Base-by-base conservation (phyloP, 2,888 invertebrate genomes). In the Trachelus troglodyta region DNA sequence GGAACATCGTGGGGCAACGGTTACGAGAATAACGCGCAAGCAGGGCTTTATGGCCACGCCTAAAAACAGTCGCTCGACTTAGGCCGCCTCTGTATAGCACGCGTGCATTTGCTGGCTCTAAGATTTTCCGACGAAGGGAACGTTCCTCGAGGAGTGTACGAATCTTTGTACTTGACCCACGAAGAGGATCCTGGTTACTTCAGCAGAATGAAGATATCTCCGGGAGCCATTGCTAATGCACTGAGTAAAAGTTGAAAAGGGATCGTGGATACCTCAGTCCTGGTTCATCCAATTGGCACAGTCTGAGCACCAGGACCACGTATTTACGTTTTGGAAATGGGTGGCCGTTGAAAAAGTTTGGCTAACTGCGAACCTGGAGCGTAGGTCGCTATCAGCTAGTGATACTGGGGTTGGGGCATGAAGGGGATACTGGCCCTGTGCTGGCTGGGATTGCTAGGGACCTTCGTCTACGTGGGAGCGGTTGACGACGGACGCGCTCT, bases 11-110 rank as follows among this genome's bases (percentile, higher is more conserved):
- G 56, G 56, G 56, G 71, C 31, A 71, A 34, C 71, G 71, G 33
- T 12, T 71, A 71, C 71, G 71, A 71, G 71, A 71, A 71, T 71
- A 71, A 71, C 71, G 71, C 71, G 33, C 71, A 31, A 12, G 71
- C 34, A 23, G 56, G 56, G 56, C 56, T 56, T 56, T 56, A 56
- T 56, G 56, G 56, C 56, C 56, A 56, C 56, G 56, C 56, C 56
- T 56, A 56, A 56, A 56, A 56, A 56, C 56, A 56, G 56, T 56
- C 56, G 56, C 56, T 23, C 56, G 56, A 56, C 56, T 56, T 56
- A 23, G 56, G 23, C 56, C 56, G 56, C 56, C 56, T 56, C 23
- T 9, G 56, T 31, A 4, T 71, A 71, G 71, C 71, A 34, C 33
- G 71, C 71, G 71, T 23, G 31, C 31, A 56, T 56, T 56, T 56